phyloP scores from a whole-genome alignment of 2,113 vertebrate species.

The Himantopus leucocephalus region DNA sequence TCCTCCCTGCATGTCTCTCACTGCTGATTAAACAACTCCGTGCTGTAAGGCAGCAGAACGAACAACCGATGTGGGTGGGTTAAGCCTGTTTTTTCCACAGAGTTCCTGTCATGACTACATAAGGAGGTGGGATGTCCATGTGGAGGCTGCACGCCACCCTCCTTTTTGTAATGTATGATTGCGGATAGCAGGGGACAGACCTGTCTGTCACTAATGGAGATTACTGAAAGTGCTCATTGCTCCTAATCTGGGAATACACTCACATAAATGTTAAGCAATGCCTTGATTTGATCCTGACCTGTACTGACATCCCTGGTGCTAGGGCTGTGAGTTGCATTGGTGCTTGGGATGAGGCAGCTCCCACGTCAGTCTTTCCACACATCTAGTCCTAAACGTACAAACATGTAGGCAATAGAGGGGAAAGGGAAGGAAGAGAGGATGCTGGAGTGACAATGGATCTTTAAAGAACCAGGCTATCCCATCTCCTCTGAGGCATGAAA shows the following conservation, averaged over 20 bases:
- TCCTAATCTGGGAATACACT: neutral
- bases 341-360: neutral
- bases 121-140: neutral
- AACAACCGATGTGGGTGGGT: rapidly evolving
- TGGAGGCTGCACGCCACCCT: neutral
- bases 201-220: neutral
- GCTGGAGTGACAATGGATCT: neutral
- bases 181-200: neutral
- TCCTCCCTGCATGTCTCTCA: neutral
- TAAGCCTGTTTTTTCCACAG: neutral
- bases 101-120: neutral
- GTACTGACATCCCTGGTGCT: neutral
- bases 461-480: neutral
- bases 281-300: neutral
- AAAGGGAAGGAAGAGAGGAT: neutral
- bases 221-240: neutral
- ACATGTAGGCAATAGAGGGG: neutral
- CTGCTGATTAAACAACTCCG: neutral
- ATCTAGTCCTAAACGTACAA: neutral
- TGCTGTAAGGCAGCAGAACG: neutral
- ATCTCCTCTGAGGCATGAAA: neutral
- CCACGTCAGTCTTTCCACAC: neutral
- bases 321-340: neutral
- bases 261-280: neutral
- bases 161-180: neutral